A percentile compares a stretch with the other conserved stretches of the same genome.
Conservation (phyloP, 2,797 vertebrate species). For the Gephyroberyx darwinii region DNA sequence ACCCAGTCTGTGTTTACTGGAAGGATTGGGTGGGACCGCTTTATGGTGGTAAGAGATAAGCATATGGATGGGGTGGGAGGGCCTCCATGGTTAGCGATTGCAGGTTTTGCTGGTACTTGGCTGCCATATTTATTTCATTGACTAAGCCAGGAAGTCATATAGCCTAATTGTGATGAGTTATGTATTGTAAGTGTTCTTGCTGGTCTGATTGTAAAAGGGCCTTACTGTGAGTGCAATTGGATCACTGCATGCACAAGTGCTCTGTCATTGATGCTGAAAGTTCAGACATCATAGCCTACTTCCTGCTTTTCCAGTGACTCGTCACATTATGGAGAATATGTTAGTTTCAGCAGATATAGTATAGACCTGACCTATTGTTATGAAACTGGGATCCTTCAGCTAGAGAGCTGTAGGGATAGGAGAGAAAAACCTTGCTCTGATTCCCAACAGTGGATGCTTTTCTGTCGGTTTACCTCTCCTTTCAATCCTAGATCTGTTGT, state of each 20-base stretch:
- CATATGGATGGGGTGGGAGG: background rate
- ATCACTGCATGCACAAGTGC: constrained; percentile 39
- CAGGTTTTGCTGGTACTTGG: constrained; percentile 7
- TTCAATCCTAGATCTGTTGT: background rate
- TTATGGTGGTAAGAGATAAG: constrained; percentile 70
- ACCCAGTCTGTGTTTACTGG: constrained; percentile 58
- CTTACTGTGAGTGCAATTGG: constrained; percentile 56
- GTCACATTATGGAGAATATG: constrained; percentile 40
- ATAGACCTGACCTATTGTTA: constrained; percentile 15
- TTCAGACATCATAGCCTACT: constrained; percentile 56
- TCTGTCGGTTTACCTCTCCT: background rate
- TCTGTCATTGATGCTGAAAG: constrained; percentile 55
- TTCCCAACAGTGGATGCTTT: background rate
- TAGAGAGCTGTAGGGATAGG: background rate
- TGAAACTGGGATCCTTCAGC: constrained; percentile 18
- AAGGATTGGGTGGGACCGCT: constrained; percentile 57
- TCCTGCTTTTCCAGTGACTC: constrained; percentile 60
- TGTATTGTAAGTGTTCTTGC: constrained; percentile 1
- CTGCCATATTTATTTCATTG: constrained; percentile 27
- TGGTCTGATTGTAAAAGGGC: constrained; percentile 16
- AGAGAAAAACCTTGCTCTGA: constrained; percentile 15
- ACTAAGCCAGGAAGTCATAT: constrained; percentile 31
- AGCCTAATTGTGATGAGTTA: background rate
- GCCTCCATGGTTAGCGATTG: background rate
- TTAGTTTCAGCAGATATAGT: constrained; percentile 32